phyloP scores from a whole-genome alignment of 1,140 invertebrate genomes.

The Charaxes varanes region DNA sequence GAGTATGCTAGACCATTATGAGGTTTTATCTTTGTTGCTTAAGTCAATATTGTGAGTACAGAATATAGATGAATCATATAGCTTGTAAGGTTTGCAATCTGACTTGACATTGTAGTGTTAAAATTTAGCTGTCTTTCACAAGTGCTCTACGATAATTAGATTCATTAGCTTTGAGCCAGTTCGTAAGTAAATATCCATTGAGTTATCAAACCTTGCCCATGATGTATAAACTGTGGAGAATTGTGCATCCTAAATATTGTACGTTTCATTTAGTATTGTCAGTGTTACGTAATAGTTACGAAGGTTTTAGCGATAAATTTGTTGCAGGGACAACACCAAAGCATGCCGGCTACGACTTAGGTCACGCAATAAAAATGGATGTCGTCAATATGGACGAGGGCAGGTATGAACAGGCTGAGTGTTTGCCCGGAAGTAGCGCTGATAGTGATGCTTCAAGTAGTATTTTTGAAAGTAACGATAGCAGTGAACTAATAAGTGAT shows the following conservation, averaged over 20 bases:
- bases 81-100: conserved; percentile 21
- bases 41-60: conserved; percentile 12
- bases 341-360: conserved; percentile 56
- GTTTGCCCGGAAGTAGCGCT: conserved; percentile 46
- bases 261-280: conserved; percentile 19
- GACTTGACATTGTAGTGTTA: conserved; percentile 43
- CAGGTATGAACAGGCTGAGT: conserved; percentile 50
- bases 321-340: conserved; percentile 53
- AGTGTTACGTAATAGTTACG: conserved; percentile 15
- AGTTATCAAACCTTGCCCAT: conserved; percentile 16
- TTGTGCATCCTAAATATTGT: conserved; percentile 45
- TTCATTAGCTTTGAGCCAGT: conserved; percentile 40
- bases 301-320: conserved; percentile 3
- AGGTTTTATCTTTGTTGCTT: conserved; percentile 18
- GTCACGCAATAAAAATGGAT: conserved; percentile 66
- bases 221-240: conserved; percentile 60
- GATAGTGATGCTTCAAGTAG: conserved; percentile 56
- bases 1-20: conserved; percentile 13
- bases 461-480: conserved; percentile 48
- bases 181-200: conserved; percentile 37
- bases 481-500: conserved; percentile 47
- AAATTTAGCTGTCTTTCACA: conserved; percentile 34
- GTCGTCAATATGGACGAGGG: conserved; percentile 53
- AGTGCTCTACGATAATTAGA: conserved; percentile 40
- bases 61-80: conserved; percentile 26